A percentile compares a stretch with the other conserved stretches of the same genome.
These are phyloP conservation scores for Neodiprion lecontei DNA, from an alignment of 1,140 invertebrate species.

Conservation along the genomic window DNA sequence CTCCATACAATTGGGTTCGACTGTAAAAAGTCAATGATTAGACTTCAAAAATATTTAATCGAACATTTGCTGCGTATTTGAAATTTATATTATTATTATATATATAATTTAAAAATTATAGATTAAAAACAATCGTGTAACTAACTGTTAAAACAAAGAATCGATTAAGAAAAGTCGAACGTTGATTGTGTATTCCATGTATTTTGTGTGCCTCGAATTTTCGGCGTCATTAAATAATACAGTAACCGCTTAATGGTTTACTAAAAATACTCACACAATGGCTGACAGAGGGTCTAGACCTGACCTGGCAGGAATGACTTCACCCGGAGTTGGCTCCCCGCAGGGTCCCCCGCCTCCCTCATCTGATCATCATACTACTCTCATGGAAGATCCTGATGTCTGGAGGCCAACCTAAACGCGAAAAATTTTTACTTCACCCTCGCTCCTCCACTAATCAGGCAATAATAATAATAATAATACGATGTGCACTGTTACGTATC, in stretches of 20 bases:
- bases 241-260: not conserved
- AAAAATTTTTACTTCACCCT: constrained; percentile 58
- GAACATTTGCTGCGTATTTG: too few species aligned
- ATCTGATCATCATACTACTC: constrained; percentile 75
- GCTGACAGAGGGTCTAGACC: constrained; percentile 76
- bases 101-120: too few species aligned
- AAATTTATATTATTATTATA: too few species aligned
- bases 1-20: too few species aligned
- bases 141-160: too few species aligned
- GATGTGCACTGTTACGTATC: constrained; percentile 19
- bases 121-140: too few species aligned
- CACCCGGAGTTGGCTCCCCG: constrained; percentile 68
- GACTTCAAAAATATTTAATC: too few species aligned
- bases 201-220: not conserved
- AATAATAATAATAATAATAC: constrained; percentile 51
- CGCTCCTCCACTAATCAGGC: constrained; percentile 58
- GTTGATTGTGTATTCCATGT: too few species aligned
- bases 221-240: not conserved
- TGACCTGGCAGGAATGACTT: constrained; percentile 82
- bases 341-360: constrained; percentile 69
- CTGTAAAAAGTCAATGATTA: too few species aligned
- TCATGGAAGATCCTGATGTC: constrained; percentile 88
- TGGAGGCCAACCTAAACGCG: constrained; percentile 85
- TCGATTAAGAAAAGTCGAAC: too few species aligned
- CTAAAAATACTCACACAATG: constrained; percentile 8